phyloP scores from a whole-genome alignment of 2,113 vertebrate genomes.

The Callorhinus ursinus region DNA sequence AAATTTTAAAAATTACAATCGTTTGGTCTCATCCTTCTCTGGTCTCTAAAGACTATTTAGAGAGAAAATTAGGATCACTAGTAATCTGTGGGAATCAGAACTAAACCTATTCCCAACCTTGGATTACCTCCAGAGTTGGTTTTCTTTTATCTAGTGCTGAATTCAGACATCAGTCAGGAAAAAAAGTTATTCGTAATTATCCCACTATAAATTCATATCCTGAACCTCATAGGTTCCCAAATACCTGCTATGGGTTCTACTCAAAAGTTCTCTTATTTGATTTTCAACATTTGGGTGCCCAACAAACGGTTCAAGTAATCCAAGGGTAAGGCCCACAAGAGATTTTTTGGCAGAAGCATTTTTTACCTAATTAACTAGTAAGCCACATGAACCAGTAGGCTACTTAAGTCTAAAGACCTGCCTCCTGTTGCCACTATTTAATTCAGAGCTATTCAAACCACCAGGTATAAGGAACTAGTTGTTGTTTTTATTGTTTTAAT shows the following conservation, averaged over 20 bases:
- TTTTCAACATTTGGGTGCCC: not conserved
- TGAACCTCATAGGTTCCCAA: not conserved
- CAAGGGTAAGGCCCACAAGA: not conserved
- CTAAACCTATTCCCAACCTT: not conserved
- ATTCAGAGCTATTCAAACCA: conserved; percentile 1
- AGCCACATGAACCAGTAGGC: not conserved
- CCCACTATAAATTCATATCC: not conserved
- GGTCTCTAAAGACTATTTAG: not conserved
- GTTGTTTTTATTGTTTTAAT: not conserved
- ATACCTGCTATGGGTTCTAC: not conserved
- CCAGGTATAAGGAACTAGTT: not conserved
- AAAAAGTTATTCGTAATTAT: not conserved
- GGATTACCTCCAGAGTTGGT: not conserved
- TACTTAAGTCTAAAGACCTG: not conserved
- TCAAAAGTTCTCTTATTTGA: not conserved
- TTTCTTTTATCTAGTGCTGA: not conserved
- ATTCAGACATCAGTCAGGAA: not conserved
- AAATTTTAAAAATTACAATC: not conserved
- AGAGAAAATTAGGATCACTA: not conserved
- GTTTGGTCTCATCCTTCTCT: not conserved
- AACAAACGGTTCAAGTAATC: not conserved
- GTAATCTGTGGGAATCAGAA: not conserved
- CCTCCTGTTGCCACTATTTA: not conserved
- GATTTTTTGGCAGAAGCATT: not conserved
- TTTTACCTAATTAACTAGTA: not conserved